Evolutionary conservation across 2,113 vertebrate genomes (phyloP), one percentile per base, ranked within the genome.

Genomic region (Petrocephalus zakoni): DNA sequence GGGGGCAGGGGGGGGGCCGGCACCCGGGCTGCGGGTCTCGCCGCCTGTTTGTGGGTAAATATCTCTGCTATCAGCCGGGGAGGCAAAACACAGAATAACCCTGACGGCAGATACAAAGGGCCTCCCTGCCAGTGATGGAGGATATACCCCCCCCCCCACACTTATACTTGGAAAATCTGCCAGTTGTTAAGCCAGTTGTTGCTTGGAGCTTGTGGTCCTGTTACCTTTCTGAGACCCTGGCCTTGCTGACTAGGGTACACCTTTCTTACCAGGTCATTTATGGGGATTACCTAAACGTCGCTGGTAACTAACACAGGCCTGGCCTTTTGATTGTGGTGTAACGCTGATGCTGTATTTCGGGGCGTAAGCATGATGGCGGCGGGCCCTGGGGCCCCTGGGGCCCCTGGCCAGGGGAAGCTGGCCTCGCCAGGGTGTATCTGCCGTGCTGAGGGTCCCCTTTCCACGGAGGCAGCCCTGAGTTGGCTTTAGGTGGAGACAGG

Each of bases 291-390:
- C 19, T 19, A 19, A 34, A 78, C 37, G 15, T 37, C 5, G 72
- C 29, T 7, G 15, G 15, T 78, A 78, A 42, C 29, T 75, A 17
- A 5, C 68, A 19, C 5, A 37, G 29, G 5, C 15, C 19, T n/a
- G 0, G 0, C 11, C 8, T 2, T 78, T 17, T 5, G 1, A 4
- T 42, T n/a, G n/a, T n/a, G n/a, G n/a, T n/a, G n/a, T n/a, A n/a
- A n/a, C n/a, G n/a, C n/a, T n/a, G n/a, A n/a, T n/a, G n/a, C n/a
- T n/a, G 4, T 72, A 34, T 75, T 17, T 75, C 17, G 34, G 37
- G 11, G 29, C 68, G 25, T 34, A 75, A 75, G 72, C 34, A 42
- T 42, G 2, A 17, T 78, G 15, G 11, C 1, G 29, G 72, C 72
- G 19, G 34, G 72, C 6, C 42, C 34, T 21, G 72, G 72, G 72